These are phyloP conservation scores for Furcifer pardalis DNA, from an alignment of 2,797 vertebrate genomes.

Conservation along the genomic window DNA sequence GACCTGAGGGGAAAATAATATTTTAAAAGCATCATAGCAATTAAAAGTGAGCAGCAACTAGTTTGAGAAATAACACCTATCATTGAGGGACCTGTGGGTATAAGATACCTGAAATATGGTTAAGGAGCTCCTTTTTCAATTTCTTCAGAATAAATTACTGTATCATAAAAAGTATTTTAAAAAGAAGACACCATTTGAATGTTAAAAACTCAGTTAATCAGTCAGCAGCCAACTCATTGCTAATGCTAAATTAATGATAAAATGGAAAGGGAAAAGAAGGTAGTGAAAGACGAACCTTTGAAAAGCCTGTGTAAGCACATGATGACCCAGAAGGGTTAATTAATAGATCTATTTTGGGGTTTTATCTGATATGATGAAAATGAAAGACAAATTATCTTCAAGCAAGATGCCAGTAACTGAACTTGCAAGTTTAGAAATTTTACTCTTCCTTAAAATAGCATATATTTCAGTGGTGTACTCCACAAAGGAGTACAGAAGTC, in stretches of 20 bases:
- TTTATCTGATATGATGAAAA: background rate
- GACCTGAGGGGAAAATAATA: background rate
- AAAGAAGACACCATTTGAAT: background rate
- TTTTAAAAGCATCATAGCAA: background rate
- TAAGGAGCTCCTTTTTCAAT: background rate
- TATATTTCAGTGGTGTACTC: background rate
- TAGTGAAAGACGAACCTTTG: background rate
- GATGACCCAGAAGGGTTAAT: background rate
- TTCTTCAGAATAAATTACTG: conserved; percentile 5
- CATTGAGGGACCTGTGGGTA: background rate
- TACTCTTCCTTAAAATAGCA: background rate
- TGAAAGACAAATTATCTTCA: background rate
- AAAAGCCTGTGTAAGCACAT: background rate
- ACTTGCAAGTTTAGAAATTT: background rate
- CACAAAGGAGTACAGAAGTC: too few relatives aligned
- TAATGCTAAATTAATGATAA: background rate
- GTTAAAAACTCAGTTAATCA: background rate
- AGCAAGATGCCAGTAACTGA: background rate
- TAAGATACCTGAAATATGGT: background rate
- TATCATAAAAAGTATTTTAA: background rate
- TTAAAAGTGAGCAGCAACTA: background rate
- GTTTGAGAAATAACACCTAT: background rate
- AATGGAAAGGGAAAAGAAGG: background rate
- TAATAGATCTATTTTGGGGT: background rate
- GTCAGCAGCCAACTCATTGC: background rate